Evolutionary conservation across 2,888 invertebrate genomes (phyloP), one percentile per base, ranked within the genome.

Genomic region (Oligia fasciuncula): DNA sequence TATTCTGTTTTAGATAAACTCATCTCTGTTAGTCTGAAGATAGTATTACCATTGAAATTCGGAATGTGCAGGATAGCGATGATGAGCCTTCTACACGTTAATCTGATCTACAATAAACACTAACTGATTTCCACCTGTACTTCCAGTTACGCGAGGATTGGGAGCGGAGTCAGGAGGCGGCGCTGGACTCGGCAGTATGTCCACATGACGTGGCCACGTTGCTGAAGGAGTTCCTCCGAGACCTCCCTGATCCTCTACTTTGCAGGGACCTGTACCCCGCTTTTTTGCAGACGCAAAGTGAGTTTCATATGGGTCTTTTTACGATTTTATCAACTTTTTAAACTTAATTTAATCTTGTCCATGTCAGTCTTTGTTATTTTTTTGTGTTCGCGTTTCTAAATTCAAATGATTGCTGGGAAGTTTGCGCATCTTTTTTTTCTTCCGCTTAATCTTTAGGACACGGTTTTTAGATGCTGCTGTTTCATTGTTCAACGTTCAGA

Each of bases 131-230:
- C 14, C 2, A 1, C 1, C 1, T 19, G 0, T 0, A 65, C n/a
- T 96, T 96, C 65, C 94, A 99, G 99, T 96, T 99, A 85, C 97
- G 99, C 69, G 99, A 99, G 93, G 99, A 99, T 85, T 99, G 99
- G 96, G 99, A 99, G 95, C 97, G 98, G 84, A 98, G 98, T 35
- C 97, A 98, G 89, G 98, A 98, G 91, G 97, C 97, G 23, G 97
- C 97, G 80, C 96, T 99, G 89, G 98, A 98, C 86, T 97, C 98
- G 17, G 98, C 98, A 69, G 98, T 98, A 90, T 98, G 98, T 95
- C 99, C 99, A 1, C 99, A 99, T 94, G 99, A 99, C 93, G 98
- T 99, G 78, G 99, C 99, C 14, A 98, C 99, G 0, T 97, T 99
- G 65, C 97, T 99, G 57, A 99, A 99, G 94, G 99, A 99, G 95